Evolutionary conservation across 2,797 vertebrate species (phyloP).

Genomic region (Mormyrus hasselquistii): DNA sequence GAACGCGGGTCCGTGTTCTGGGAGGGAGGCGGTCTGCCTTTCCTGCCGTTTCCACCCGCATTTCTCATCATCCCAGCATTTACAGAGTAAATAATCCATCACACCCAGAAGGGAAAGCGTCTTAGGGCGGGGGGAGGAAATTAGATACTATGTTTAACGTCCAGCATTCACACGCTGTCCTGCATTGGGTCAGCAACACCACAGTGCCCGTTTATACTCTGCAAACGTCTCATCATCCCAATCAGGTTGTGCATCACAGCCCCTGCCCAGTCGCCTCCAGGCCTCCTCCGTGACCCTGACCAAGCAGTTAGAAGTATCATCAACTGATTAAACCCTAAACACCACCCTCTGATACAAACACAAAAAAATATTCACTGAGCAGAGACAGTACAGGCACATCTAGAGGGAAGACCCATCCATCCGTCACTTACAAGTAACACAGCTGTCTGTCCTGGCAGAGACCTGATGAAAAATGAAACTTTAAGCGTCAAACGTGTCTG

Average conservation of each 20-base stretch:
- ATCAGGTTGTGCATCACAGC: neutral
- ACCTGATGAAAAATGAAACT: neutral
- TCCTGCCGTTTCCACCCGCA: neutral
- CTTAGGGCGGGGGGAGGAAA: neutral
- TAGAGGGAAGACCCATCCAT: neutral
- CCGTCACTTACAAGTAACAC: neutral
- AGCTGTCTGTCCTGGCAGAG: neutral
- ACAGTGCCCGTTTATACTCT: neutral
- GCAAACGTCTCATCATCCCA: neutral
- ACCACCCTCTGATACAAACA: neutral
- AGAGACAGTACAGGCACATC: neutral
- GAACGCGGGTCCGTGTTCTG: neutral
- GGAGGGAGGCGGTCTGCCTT: neutral
- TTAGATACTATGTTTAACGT: neutral
- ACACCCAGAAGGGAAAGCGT: neutral
- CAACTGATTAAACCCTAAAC: neutral
- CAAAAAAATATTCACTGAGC: neutral
- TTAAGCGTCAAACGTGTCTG: neutral
- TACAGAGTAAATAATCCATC: neutral
- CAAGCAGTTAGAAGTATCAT: neutral
- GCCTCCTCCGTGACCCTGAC: neutral
- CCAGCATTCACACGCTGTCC: neutral
- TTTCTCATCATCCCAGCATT: neutral
- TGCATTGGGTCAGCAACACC: neutral
- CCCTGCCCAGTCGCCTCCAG: neutral